Percentiles rank a stretch among this genome's conserved stretches.
Conservation (phyloP, 64 coral and sea anemone species). For the Montipora efflorescens region DNA sequence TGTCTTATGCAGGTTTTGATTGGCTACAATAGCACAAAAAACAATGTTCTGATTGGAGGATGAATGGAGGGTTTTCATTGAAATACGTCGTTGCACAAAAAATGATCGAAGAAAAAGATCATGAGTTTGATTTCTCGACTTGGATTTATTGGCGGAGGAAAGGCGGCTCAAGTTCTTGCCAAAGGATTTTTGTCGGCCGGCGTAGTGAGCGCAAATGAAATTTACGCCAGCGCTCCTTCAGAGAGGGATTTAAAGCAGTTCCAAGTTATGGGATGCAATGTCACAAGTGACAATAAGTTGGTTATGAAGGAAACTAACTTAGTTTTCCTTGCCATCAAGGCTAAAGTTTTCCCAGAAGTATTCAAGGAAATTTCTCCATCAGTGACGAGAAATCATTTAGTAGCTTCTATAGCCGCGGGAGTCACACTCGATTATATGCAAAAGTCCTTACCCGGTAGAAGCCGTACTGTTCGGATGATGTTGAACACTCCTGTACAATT, state of each 20-base stretch:
- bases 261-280: conserved; percentile 83
- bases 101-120: not conserved
- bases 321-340: conserved; percentile 90
- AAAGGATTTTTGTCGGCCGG: conserved; percentile 95
- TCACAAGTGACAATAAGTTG: conserved; percentile 91
- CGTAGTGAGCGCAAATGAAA: conserved; percentile 83
- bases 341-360: conserved; percentile 92
- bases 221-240: conserved; percentile 87
- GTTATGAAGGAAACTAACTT: conserved; percentile 90
- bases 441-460: conserved; percentile 89
- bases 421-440: conserved; percentile 96
- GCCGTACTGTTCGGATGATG: conserved; percentile 88
- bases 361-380: conserved; percentile 95
- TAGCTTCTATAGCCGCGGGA: conserved; percentile 94
- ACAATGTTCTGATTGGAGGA: not conserved
- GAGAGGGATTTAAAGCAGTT: conserved; percentile 86
- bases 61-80: no score
- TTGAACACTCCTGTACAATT: conserved; percentile 93
- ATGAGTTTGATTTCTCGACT: conserved; percentile 87
- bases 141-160: conserved; percentile 98
- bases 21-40: not conserved
- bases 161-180: conserved; percentile 88
- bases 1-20: not conserved
- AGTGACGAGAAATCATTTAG: conserved; percentile 91
- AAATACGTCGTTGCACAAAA: not conserved